Evolutionary conservation across 2,888 invertebrate species (phyloP).

Genomic region (Eudemis profundana): DNA sequence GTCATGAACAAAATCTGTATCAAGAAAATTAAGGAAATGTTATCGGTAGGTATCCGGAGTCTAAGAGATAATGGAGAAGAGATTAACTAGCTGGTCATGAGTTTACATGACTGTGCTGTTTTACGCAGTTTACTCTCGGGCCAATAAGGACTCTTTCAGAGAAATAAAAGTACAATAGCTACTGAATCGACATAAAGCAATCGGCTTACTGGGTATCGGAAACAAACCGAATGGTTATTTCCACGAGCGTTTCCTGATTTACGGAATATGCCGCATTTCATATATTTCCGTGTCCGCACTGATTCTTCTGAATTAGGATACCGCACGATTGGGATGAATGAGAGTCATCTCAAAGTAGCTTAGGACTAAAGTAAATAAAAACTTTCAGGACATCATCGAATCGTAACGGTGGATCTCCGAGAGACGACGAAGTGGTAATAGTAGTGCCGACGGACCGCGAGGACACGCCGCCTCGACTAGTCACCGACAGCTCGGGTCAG

Average conservation of each 20-base stretch:
- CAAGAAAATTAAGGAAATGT: not conserved
- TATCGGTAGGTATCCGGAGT: not conserved
- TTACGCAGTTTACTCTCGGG: not conserved
- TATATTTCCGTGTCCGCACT: constrained; percentile 2
- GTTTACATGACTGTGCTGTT: not conserved
- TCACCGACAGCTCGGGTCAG: constrained; percentile 88
- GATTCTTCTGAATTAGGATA: not conserved
- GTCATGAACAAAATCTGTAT: too few relatives aligned
- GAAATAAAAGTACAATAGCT: not conserved
- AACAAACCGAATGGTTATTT: constrained; percentile 10
- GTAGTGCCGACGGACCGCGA: constrained; percentile 78
- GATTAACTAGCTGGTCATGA: not conserved
- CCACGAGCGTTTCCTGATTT: constrained; percentile 24
- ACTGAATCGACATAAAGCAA: constrained; percentile 9
- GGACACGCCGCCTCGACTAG: constrained; percentile 84
- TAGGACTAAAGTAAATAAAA: constrained; percentile 12
- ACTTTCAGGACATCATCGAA: constrained; percentile 74
- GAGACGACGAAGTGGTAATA: constrained; percentile 80
- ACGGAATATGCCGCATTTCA: constrained; percentile 2
- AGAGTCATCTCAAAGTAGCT: not conserved
- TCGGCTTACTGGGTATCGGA: constrained; percentile 7
- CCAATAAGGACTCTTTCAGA: not conserved
- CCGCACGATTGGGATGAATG: not conserved
- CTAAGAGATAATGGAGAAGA: not conserved
- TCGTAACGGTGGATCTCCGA: constrained; percentile 74